A percentile compares a stretch with the other conserved stretches of the same genome.
These are phyloP conservation scores for Neomonachus schauinslandi DNA, from an alignment of 2,113 vertebrate genomes.

Conservation along the genomic window DNA sequence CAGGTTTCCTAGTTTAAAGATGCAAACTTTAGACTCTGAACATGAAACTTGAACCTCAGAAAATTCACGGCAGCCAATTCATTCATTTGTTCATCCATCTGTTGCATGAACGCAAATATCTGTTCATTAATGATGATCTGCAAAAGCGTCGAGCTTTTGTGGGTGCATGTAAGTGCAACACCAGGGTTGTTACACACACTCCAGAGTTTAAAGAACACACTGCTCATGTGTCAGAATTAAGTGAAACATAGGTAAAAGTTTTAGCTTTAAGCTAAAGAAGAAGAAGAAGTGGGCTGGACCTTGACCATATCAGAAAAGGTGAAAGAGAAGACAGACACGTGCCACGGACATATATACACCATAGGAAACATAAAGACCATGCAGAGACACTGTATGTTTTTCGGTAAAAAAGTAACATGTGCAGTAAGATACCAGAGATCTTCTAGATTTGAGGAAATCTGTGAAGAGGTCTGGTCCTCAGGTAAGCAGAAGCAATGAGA, in stretches of 20 bases:
- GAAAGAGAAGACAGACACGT: background rate
- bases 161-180: fast-evolving
- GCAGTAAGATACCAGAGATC: background rate
- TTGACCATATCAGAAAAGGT: background rate
- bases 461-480: background rate
- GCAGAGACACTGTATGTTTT: background rate
- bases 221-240: background rate
- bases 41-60: background rate
- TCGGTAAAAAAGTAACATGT: background rate
- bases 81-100: background rate
- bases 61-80: background rate
- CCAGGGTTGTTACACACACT: background rate
- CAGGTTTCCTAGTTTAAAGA: background rate
- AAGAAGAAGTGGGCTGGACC: background rate
- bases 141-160: background rate
- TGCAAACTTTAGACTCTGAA: background rate
- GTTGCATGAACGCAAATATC: background rate
- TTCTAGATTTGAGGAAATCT: background rate
- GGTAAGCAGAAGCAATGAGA: background rate
- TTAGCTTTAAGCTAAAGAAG: background rate
- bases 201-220: background rate
- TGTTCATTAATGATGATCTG: background rate
- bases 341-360: background rate
- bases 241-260: background rate
- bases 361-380: background rate